Evolutionary conservation across 1,140 invertebrate species (phyloP), one percentile per base, ranked within the genome.

Genomic region (Bombus sylvicola): DNA sequence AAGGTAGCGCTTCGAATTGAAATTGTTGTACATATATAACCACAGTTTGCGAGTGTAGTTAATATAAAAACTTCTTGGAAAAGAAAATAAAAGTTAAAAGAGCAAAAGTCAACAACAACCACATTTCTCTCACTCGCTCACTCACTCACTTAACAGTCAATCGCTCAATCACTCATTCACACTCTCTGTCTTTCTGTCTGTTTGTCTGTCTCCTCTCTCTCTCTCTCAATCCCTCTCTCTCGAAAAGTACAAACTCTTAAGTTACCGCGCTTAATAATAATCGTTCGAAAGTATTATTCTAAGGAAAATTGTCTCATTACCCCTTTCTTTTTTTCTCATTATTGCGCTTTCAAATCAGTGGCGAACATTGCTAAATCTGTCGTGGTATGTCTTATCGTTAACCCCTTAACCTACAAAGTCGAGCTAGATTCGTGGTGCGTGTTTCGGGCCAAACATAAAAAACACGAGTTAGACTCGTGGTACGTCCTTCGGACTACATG

Each of bases 61-160:
- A 39, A 69, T n/a, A 31, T 53, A 57, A 69, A 72, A 28, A 57
- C 31, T 39, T 71, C 3, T 41, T 41, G 22, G 62, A 25, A 62
- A 31, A 57, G 53, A 34, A n/a, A 41, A 4, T 41, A 59, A 43
- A 69, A 37, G 25, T 15, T 12, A 25, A 13, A 37, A 12, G 57
- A 13, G 39, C 28, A 41, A 88, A 83, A 81, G 68, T 89, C 62
- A 89, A 89, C 84, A 83, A 89, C 84, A 83, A 89, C 64, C 83
- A 43, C 28, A 62, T 28, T 25, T 59, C 25, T 59, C 57, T 25
- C 57, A 59, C 9, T 10, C 22, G 9, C 57, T 22, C 8, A 57
- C 22, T 47, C 15, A 57, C 8, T 5, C 53, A 28, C 8, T 25
- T 8, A 10, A 25, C 57, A 59, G 0, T 53, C 18, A 59, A 0